A percentile compares a stretch with the other conserved stretches of the same genome.
These are phyloP conservation scores for Misgurnus anguillicaudatus DNA, from an alignment of 2,113 vertebrate species.

Conservation along the genomic window DNA sequence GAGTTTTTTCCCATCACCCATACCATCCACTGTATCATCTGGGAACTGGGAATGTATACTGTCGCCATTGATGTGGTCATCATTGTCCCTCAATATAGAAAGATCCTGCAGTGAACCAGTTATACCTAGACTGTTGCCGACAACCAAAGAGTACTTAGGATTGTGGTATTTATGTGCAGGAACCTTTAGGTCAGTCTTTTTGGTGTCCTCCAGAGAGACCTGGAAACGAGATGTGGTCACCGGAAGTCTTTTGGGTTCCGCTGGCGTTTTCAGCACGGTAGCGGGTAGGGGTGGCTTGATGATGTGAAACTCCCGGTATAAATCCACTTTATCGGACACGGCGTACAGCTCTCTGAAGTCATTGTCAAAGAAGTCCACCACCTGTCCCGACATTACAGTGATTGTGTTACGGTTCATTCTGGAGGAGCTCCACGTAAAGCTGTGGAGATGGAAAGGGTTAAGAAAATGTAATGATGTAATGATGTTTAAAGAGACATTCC, in stretches of 20 bases:
- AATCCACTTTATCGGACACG: slow-evolving; percentile 85
- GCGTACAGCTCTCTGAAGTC: slow-evolving; percentile 96
- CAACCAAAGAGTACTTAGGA: slow-evolving; percentile 90
- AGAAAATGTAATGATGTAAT: background rate
- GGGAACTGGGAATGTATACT: slow-evolving; percentile 10
- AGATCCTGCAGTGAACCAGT: slow-evolving; percentile 73
- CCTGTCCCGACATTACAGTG: slow-evolving; percentile 88
- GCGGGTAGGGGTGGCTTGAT: slow-evolving; percentile 63
- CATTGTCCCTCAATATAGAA: slow-evolving; percentile 45
- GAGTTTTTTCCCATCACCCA: slow-evolving; percentile 52
- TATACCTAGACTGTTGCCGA: slow-evolving; percentile 70
- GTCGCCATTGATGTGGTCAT: slow-evolving; percentile 6
- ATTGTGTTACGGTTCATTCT: slow-evolving; percentile 88
- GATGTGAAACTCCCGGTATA: slow-evolving; percentile 81
- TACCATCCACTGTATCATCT: slow-evolving; percentile 47
- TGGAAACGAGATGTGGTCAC: slow-evolving; percentile 72
- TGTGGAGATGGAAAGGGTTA: slow-evolving; percentile 55
- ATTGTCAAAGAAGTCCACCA: slow-evolving; percentile 84
- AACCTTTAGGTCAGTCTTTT: slow-evolving; percentile 67
- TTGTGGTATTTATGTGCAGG: slow-evolving; percentile 94
- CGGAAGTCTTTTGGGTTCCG: slow-evolving; percentile 51
- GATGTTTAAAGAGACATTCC: no score
- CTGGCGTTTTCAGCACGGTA: slow-evolving; percentile 60
- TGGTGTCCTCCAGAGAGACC: slow-evolving; percentile 61
- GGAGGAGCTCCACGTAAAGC: slow-evolving; percentile 92